Evolutionary conservation across 2,888 invertebrate genomes (phyloP).

Genomic region (Linnaemya vulpina): DNA sequence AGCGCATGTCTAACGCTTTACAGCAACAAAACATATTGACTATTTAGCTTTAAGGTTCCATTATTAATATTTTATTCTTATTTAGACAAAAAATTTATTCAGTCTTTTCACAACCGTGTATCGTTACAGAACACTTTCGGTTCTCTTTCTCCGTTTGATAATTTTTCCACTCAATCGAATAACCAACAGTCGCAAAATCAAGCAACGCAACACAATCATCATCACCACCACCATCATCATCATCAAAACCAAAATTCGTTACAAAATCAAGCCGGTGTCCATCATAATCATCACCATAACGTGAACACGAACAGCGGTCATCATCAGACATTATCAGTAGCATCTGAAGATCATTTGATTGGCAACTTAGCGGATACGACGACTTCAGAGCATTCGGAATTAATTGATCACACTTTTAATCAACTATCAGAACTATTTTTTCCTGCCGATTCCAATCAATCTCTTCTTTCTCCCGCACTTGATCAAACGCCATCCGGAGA

Average conservation of each 20-base stretch:
- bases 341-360: conserved; percentile 79
- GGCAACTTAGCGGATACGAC: conserved; percentile 78
- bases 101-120: conserved; percentile 75
- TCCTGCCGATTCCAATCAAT: conserved; percentile 82
- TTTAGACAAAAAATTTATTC: conserved; percentile 72
- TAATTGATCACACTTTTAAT: conserved; percentile 79
- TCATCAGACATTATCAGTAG: conserved; percentile 74
- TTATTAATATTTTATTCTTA: neutral
- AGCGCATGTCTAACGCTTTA: conserved; percentile 64
- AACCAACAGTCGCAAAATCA: conserved; percentile 77
- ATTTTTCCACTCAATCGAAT: conserved; percentile 80
- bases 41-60: conserved; percentile 48
- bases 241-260: conserved; percentile 75
- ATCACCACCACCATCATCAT: conserved; percentile 77
- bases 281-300: conserved; percentile 76
- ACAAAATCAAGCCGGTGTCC: conserved; percentile 74
- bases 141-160: conserved; percentile 83
- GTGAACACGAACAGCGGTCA: conserved; percentile 46
- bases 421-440: conserved; percentile 82
- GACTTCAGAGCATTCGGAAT: conserved; percentile 78
- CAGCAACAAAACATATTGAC: conserved; percentile 27
- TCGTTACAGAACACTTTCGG: conserved; percentile 82
- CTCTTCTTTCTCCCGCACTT: conserved; percentile 78
- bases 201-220: conserved; percentile 74
- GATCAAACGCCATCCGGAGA: conserved; percentile 69